Evolutionary conservation across 2,888 invertebrate species (phyloP).

Genomic region (Cantharis lateralis): DNA sequence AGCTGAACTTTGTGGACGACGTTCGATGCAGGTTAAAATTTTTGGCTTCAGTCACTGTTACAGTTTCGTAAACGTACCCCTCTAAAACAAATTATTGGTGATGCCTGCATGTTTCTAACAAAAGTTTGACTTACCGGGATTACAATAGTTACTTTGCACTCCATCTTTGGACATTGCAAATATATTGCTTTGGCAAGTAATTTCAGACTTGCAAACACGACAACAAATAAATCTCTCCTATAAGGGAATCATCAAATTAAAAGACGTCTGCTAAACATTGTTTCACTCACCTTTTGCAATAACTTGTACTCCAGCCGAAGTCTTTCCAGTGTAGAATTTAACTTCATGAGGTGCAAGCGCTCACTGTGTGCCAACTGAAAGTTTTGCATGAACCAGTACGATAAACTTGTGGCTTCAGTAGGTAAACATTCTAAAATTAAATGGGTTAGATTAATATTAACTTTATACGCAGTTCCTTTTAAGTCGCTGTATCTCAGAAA

Average conservation of each 20-base stretch:
- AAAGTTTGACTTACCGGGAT: slow-evolving; percentile 60
- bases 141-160: slow-evolving; percentile 79
- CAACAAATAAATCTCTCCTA: slow-evolving; percentile 64
- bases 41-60: slow-evolving; percentile 67
- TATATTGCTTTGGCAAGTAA: slow-evolving; percentile 70
- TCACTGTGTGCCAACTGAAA: slow-evolving; percentile 70
- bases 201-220: slow-evolving; percentile 59
- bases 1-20: slow-evolving; percentile 74
- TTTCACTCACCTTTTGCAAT: slow-evolving; percentile 53
- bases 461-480: too few species aligned
- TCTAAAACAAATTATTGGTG: slow-evolving; percentile 44
- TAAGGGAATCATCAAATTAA: background rate
- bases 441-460: too few species aligned
- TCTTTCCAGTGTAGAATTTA: slow-evolving; percentile 71
- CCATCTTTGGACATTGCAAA: slow-evolving; percentile 84
- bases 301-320: slow-evolving; percentile 62
- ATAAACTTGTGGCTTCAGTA: slow-evolving; percentile 69
- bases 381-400: slow-evolving; percentile 82
- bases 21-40: slow-evolving; percentile 59
- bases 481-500: too few species aligned
- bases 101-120: background rate
- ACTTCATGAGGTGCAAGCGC: slow-evolving; percentile 65
- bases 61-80: slow-evolving; percentile 80
- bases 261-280: slow-evolving; percentile 1
- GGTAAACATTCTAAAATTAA: slow-evolving; percentile 55